Base-by-base conservation (phyloP, 2,888 invertebrate genomes). In the Muschampia staudingeri region DNA sequence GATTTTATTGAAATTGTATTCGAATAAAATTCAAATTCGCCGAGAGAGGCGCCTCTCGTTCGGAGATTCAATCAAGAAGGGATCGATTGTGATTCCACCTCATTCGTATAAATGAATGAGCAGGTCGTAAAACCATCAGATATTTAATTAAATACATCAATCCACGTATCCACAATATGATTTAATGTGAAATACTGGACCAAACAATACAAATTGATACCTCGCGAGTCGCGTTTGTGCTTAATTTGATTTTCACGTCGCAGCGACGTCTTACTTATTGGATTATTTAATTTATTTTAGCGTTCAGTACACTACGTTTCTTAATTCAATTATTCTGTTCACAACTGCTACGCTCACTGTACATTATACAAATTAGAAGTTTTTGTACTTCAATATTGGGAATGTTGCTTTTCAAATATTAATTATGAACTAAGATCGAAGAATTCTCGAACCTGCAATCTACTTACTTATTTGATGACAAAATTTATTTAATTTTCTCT, bases 11-110 rank as follows among this genome's bases (percentile, higher is more conserved):
- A 92, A 92, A 93, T 93, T 90, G 90, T 90, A 93, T 93, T 92
- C 92, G 90, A 93, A 94, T 94, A 94, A 94, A 94, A 95, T 94
- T 95, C 93, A 93, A 95, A 94, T 95, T 92, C 87, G 89, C 86
- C 84, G 90, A 90, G 89, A 89, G 89, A 90, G 88, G 86, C 89
- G 88, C 88, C 88, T 85, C 90, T 90, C 85, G 90, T 90, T 91
- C 89, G 89, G 91, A 91, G 91, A 94, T 94, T 94, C 94, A 94
- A 95, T 95, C 95, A 94, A 93, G 91, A 91, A 90, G 90, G 93
- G 93, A 93, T 94, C 92, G 91, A 90, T 90, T 89, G 91, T 91
- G 91, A 92, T 90, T 91, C 91, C 91, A 92, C 91, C 91, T 94
- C 92, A 92, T 94, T 94, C 92, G 91, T 92, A 93, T 93, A 85